A percentile compares a stretch with the other conserved stretches of the same genome.
Conservation (phyloP, 2,113 vertebrate species). For the Poeciliopsis turrubarensis region DNA sequence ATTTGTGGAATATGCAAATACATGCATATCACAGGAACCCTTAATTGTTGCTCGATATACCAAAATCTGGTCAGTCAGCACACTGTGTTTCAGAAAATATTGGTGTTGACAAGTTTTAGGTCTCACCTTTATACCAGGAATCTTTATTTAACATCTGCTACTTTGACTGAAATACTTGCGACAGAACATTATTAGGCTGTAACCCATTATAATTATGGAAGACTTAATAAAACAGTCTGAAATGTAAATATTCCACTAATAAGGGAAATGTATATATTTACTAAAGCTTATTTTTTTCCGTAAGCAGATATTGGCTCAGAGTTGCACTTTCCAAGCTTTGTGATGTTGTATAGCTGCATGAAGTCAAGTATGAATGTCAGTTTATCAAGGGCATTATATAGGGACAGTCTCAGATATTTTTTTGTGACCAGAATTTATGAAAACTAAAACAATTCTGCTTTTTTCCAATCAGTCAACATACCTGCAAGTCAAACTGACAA, state of each 20-base stretch:
- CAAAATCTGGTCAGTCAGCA: conserved; percentile 52
- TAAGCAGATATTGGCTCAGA: conserved; percentile 16
- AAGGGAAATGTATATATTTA: conserved; percentile 10
- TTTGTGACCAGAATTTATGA: not conserved
- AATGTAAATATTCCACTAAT: conserved; percentile 9
- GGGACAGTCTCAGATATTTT: conserved; percentile 25
- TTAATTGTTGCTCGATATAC: conserved; percentile 46
- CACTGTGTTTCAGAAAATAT: conserved; percentile 16
- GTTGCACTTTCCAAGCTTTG: conserved; percentile 1
- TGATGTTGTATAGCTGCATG: not conserved
- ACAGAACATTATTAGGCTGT: not conserved
- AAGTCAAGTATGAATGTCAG: not conserved
- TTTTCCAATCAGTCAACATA: not conserved
- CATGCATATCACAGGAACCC: conserved; percentile 35
- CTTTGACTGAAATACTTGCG: not conserved
- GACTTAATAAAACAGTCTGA: conserved; percentile 6
- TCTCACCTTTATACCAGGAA: not conserved
- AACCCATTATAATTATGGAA: not conserved
- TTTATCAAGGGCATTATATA: conserved; percentile 25
- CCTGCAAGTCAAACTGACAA: not conserved
- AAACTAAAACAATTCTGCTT: not conserved
- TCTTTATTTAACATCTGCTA: not conserved
- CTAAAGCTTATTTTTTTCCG: not conserved
- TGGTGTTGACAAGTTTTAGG: conserved; percentile 6
- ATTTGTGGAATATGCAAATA: conserved; percentile 60